phyloP scores from a whole-genome alignment of 1,140 invertebrate species.

The Cydia splendana region DNA sequence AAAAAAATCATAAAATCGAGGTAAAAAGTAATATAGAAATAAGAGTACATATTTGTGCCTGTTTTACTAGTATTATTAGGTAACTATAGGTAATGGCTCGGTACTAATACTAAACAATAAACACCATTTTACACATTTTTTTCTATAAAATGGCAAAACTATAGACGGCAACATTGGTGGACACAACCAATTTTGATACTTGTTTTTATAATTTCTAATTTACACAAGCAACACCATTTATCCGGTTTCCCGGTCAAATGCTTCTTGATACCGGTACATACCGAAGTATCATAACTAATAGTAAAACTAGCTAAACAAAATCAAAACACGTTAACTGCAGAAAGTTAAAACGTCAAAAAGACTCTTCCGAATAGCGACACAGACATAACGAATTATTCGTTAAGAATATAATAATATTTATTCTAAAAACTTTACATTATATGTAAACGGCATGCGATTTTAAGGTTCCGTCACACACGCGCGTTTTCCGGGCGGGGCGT shows the following conservation, averaged over 20 bases:
- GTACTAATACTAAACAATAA: background rate
- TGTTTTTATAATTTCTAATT: slow-evolving; percentile 25
- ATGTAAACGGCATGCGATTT: too few relatives aligned
- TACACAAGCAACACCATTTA: background rate
- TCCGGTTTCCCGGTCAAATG: background rate
- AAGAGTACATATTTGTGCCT: background rate
- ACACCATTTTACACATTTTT: background rate
- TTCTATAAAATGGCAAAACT: background rate
- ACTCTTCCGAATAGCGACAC: too few relatives aligned
- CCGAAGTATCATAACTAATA: background rate
- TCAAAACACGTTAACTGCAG: background rate
- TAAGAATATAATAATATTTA: too few relatives aligned
- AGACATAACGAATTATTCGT: too few relatives aligned
- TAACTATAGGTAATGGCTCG: background rate
- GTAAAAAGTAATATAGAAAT: background rate
- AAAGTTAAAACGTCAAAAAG: background rate
- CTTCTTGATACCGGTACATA: background rate
- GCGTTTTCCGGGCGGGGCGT: too few relatives aligned
- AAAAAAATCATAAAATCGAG: background rate
- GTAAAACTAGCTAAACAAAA: background rate
- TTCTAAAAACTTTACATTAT: too few relatives aligned
- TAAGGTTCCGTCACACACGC: too few relatives aligned
- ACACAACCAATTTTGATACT: slow-evolving; percentile 26
- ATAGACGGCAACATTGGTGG: background rate
- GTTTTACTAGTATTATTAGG: background rate